These are phyloP conservation scores for Cryptocephalus primarius DNA, from an alignment of 2,888 invertebrate genomes.

Conservation along the genomic window DNA sequence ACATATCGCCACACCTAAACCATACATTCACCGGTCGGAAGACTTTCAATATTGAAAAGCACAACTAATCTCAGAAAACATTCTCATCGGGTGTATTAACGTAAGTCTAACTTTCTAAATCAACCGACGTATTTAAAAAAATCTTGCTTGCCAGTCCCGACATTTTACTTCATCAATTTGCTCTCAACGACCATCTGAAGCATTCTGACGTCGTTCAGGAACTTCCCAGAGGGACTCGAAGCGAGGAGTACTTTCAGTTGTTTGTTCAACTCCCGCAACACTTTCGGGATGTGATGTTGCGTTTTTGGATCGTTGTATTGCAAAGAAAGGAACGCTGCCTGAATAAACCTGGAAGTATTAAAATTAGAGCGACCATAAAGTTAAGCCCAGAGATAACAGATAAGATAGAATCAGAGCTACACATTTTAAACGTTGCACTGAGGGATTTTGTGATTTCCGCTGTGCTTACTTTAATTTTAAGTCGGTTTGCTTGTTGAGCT, in stretches of 20 bases:
- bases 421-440: too few species aligned
- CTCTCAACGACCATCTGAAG: constrained; percentile 52
- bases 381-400: background rate
- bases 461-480: constrained; percentile 61
- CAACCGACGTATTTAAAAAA: too few species aligned
- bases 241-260: constrained; percentile 61
- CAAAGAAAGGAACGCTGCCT: constrained; percentile 76
- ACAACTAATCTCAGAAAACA: too few species aligned
- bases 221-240: constrained; percentile 54
- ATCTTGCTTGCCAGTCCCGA: too few species aligned
- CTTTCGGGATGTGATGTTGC: constrained; percentile 70
- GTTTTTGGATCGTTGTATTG: constrained; percentile 68
- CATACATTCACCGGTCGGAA: too few species aligned
- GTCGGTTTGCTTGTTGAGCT: constrained; percentile 74
- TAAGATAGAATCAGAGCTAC: background rate
- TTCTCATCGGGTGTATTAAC: too few species aligned
- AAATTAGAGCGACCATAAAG: background rate
- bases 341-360: constrained; percentile 59
- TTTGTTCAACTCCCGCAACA: constrained; percentile 63
- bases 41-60: too few species aligned
- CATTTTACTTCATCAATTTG: constrained; percentile 16
- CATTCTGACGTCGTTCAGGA: constrained; percentile 55
- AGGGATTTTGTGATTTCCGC: background rate
- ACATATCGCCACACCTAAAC: too few species aligned
- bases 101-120: too few species aligned